Base-by-base conservation (phyloP, 2,113 vertebrate genomes). In the Cyprinus carpio region DNA sequence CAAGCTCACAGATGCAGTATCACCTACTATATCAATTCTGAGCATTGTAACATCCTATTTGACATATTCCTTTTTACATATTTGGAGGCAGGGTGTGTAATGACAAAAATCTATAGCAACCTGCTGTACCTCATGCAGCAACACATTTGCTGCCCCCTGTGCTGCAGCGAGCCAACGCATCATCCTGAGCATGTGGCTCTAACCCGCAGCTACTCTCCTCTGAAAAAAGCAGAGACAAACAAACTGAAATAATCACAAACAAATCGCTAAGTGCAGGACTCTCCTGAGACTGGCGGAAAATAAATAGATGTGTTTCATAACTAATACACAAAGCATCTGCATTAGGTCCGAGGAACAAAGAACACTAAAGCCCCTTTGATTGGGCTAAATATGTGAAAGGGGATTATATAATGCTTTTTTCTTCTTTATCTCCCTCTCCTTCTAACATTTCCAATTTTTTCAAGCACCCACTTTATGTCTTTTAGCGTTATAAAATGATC, bases 371-470 rank as follows among this genome's bases (percentile, higher is more conserved):
- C 76, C 82, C 62, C 31, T 69, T 71, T 84, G 67, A 80, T 83
- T 87, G 67, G 43, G 76, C 58, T 84, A 75, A 84, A 87, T 67
- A 81, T 65, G 79, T 34, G 71, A n/a, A 60, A 85, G 78, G 65
- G 34, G 49, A 60, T 85, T 87, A 85, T 49, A 75, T 85, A 86
- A 86, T 72, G 56, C 25, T n/a, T 75, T 46, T 74, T 23, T 37
- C 65, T 74, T 69, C 18, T 56, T 37, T 34, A 62, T 64, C 9
- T 13, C 49, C 65, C 18, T 56, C 58, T 77, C 40, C 75, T 75
- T 77, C 15, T 15, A n/a, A 43, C 37, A 81, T 11, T 67, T 34
- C 34, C 58, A 75, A 8, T 74, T 20, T 54, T 37, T 49, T 54
- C 54, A 56, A 83, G 20, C 43, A 16, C 18, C 12, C 51, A 27